Evolutionary conservation across 2,113 vertebrate species (phyloP).

Genomic region (Passer domesticus): DNA sequence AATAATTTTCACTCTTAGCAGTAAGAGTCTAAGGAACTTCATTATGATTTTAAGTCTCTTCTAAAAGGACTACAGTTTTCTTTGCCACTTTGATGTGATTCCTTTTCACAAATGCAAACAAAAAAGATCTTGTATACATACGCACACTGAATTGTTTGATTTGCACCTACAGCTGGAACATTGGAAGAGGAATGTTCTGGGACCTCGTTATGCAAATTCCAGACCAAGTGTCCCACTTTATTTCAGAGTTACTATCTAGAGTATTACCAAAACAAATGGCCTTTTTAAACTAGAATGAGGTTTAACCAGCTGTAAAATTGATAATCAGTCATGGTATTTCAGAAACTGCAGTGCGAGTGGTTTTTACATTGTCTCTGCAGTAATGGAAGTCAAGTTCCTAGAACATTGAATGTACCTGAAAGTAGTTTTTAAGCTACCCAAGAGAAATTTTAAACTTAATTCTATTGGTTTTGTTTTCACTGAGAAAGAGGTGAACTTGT

Average conservation of each 20-base stretch:
- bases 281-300: slow-evolving; percentile 44
- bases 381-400: neutral
- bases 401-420: neutral
- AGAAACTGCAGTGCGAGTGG: slow-evolving; percentile 18
- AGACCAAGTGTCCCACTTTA: slow-evolving; percentile 49
- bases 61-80: neutral
- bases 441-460: neutral
- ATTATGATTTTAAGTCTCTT: neutral
- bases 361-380: neutral
- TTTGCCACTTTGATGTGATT: neutral
- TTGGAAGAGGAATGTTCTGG: slow-evolving; percentile 15
- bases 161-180: slow-evolving; percentile 29
- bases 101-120: slow-evolving; percentile 1
- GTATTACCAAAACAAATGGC: slow-evolving; percentile 43
- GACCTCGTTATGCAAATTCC: slow-evolving; percentile 17
- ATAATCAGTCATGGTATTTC: slow-evolving; percentile 47
- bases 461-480: neutral
- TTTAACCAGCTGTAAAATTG: slow-evolving; percentile 64
- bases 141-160: neutral
- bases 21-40: neutral
- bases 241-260: slow-evolving; percentile 25
- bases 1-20: neutral
- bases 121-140: neutral
- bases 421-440: neutral
- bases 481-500: neutral